Percentiles rank a stretch among this genome's conserved stretches.
Evolutionary conservation across 2,888 invertebrate genomes (phyloP).

Genomic region (Perithous albicinctus): DNA sequence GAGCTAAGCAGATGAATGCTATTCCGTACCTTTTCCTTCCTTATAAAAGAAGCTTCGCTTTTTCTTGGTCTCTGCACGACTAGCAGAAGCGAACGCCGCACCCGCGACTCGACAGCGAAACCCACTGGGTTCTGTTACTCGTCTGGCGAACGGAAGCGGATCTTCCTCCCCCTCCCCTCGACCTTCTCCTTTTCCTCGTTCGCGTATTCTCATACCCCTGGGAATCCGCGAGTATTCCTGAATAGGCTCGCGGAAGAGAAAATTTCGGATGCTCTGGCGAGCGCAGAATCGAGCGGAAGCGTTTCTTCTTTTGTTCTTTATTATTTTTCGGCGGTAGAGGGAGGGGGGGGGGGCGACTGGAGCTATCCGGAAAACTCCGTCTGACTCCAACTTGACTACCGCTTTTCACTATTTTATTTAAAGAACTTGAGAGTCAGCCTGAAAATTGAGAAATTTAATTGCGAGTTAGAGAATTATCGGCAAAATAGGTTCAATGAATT

Average conservation of each 20-base stretch:
- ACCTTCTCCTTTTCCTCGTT: too few relatives aligned
- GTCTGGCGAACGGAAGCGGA: slow-evolving; percentile 60
- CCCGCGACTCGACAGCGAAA: slow-evolving; percentile 29
- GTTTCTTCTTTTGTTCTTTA: slow-evolving; percentile 49
- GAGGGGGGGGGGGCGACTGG: too few relatives aligned
- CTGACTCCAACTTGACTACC: slow-evolving; percentile 9
- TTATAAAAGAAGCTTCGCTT: neutral
- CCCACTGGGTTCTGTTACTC: slow-evolving; percentile 50
- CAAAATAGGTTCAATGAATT: too few relatives aligned
- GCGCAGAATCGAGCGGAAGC: slow-evolving; percentile 58
- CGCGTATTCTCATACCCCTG: slow-evolving; percentile 27
- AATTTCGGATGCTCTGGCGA: slow-evolving; percentile 44
- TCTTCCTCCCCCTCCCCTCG: slow-evolving; percentile 46
- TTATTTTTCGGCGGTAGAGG: slow-evolving; percentile 49
- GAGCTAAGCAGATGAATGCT: slow-evolving; percentile 41
- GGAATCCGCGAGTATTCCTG: slow-evolving; percentile 48
- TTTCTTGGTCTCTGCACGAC: slow-evolving; percentile 62
- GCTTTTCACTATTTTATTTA: slow-evolving; percentile 16
- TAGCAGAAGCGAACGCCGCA: slow-evolving; percentile 68
- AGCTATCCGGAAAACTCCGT: slow-evolving; percentile 31
- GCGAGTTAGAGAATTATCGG: neutral
- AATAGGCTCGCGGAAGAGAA: slow-evolving; percentile 53
- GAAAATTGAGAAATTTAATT: neutral
- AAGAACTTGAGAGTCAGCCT: neutral
- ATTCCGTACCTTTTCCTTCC: slow-evolving; percentile 43